Evolutionary conservation across 2,113 vertebrate genomes (phyloP).

Genomic region (Carassius gibelio): DNA sequence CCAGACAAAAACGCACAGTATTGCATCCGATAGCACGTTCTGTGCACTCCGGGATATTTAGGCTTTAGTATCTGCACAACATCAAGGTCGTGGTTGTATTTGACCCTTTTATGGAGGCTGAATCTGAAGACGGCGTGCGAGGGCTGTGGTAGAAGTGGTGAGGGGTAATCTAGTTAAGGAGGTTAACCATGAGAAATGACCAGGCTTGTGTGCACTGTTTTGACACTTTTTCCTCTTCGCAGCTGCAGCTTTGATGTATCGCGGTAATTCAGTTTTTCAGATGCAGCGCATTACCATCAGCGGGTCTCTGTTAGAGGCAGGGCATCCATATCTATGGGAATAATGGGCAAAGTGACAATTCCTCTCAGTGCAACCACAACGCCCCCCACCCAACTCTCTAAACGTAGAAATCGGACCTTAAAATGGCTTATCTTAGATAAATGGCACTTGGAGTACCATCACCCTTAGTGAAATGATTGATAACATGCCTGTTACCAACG

Average conservation of each 20-base stretch:
- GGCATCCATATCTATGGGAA: slow-evolving; percentile 36
- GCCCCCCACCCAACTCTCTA: not conserved
- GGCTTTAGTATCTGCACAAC: slow-evolving; percentile 54
- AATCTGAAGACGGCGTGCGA: slow-evolving; percentile 33
- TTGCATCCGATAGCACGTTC: not conserved
- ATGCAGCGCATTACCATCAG: slow-evolving; percentile 37
- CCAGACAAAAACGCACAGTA: not conserved
- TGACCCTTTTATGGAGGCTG: slow-evolving; percentile 54
- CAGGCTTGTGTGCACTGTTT: slow-evolving; percentile 67
- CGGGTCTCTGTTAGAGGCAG: slow-evolving; percentile 17
- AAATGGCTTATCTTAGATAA: slow-evolving; percentile 57
- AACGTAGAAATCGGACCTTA: slow-evolving; percentile 56
- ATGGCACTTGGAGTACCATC: slow-evolving; percentile 57
- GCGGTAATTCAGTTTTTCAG: slow-evolving; percentile 67
- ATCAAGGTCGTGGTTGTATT: slow-evolving; percentile 33
- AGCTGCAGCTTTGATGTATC: slow-evolving; percentile 75
- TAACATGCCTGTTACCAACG: slow-evolving; percentile 64
- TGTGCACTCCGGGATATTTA: slow-evolving; percentile 10
- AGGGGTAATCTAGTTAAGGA: slow-evolving; percentile 78
- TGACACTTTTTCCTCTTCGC: slow-evolving; percentile 70
- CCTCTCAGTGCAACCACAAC: slow-evolving; percentile 31
- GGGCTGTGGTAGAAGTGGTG: slow-evolving; percentile 42
- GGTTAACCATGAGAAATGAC: slow-evolving; percentile 81
- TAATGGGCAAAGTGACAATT: slow-evolving; percentile 48
- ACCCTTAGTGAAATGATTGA: slow-evolving; percentile 61